These are phyloP conservation scores for Magallana ariakensis DNA, from an alignment of 1,140 invertebrate genomes.

Conservation along the genomic window DNA sequence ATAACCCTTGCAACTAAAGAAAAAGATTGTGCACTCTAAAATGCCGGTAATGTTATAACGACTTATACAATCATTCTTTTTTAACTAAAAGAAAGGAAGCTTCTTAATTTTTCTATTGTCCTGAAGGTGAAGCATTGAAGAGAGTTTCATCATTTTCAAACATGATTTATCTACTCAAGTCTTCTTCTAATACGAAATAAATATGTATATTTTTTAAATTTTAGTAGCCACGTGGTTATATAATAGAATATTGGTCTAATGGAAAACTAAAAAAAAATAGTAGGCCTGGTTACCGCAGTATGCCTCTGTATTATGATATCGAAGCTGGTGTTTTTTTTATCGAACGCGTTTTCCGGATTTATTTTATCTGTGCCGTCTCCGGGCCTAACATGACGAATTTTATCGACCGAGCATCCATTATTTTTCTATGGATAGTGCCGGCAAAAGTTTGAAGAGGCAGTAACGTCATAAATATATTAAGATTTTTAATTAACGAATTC, in stretches of 20 bases:
- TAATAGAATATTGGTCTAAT: not conserved
- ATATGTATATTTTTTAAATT: too few relatives aligned
- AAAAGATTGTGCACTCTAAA: too few relatives aligned
- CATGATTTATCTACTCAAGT: too few relatives aligned
- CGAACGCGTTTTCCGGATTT: conserved; percentile 20
- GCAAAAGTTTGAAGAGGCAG: conserved; percentile 6
- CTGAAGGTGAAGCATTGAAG: too few relatives aligned
- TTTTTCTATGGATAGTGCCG: conserved; percentile 3
- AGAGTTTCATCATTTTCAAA: too few relatives aligned
- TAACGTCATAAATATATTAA: conserved; percentile 27
- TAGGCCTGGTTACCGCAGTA: not conserved
- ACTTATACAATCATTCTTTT: too few relatives aligned
- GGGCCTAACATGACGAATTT: conserved; percentile 26
- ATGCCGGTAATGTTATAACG: too few relatives aligned
- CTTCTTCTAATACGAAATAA: too few relatives aligned
- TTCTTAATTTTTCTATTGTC: too few relatives aligned
- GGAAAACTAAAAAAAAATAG: too few relatives aligned
- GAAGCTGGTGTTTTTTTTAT: not conserved
- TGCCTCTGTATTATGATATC: not conserved
- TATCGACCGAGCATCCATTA: conserved; percentile 36
- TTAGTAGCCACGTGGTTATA: not conserved
- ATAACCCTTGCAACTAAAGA: too few relatives aligned
- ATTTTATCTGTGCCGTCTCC: conserved; percentile 35
- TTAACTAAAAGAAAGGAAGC: too few relatives aligned
- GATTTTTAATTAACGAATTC: conserved; percentile 26